These are phyloP conservation scores for Argyresthia albistria DNA, from an alignment of 2,888 invertebrate species.

Conservation along the genomic window DNA sequence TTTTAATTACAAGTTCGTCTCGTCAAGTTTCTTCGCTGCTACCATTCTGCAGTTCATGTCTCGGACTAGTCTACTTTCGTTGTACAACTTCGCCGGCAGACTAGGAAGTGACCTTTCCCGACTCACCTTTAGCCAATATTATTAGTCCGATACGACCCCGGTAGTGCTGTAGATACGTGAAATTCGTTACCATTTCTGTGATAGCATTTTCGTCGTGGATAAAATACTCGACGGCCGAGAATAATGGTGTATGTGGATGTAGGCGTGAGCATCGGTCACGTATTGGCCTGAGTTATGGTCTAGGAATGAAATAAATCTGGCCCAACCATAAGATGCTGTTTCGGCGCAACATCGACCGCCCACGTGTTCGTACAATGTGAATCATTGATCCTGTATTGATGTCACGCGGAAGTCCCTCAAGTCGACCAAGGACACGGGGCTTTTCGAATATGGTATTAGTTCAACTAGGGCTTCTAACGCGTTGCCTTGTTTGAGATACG, in stretches of 20 bases:
- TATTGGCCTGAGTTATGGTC: slow-evolving; percentile 60
- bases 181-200: slow-evolving; percentile 54
- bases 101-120: slow-evolving; percentile 58
- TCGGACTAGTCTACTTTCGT: slow-evolving; percentile 37
- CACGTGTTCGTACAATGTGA: slow-evolving; percentile 17
- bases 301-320: slow-evolving; percentile 54
- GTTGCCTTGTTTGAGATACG: too few species aligned
- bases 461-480: too few species aligned
- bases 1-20: not conserved
- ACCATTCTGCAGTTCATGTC: too few species aligned
- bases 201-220: slow-evolving; percentile 16
- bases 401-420: slow-evolving; percentile 22
- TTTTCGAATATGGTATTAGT: too few species aligned
- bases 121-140: slow-evolving; percentile 51
- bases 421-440: slow-evolving; percentile 14
- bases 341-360: slow-evolving; percentile 27
- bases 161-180: slow-evolving; percentile 31
- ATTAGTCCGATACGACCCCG: slow-evolving; percentile 41
- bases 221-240: slow-evolving; percentile 4
- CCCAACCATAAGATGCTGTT: slow-evolving; percentile 15
- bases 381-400: not conserved
- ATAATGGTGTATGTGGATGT: slow-evolving; percentile 18
- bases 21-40: too few species aligned
- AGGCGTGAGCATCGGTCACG: slow-evolving; percentile 67
- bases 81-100: slow-evolving; percentile 51